phyloP scores from a whole-genome alignment of 2,797 vertebrate genomes.

The Mycteria americana region DNA sequence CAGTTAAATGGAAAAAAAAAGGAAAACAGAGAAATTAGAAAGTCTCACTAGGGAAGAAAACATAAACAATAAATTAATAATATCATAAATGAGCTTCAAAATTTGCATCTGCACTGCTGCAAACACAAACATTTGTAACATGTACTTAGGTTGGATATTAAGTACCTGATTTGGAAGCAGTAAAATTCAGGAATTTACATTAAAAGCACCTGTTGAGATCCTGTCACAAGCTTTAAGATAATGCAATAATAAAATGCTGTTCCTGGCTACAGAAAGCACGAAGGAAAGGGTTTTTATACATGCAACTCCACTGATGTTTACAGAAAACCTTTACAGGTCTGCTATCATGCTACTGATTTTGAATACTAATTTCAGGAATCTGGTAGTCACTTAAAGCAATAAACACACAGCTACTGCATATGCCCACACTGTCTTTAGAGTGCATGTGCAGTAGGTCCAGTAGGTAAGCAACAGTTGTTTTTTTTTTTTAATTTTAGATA shows the following conservation, averaged over 20 bases:
- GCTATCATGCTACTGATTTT: not conserved
- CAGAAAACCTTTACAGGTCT: not conserved
- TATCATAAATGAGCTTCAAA: not conserved
- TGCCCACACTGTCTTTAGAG: not conserved
- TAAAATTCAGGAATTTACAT: not conserved
- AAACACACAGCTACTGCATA: not conserved
- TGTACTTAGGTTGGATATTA: not conserved
- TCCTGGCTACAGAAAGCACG: not conserved
- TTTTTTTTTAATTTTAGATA: not conserved
- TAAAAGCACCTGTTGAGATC: not conserved
- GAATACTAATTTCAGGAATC: not conserved
- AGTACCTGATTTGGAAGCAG: not conserved
- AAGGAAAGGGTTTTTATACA: not conserved
- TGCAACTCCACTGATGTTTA: not conserved
- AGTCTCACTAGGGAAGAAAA: not conserved
- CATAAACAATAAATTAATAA: not conserved
- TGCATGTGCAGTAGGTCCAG: not conserved
- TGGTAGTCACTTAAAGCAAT: not conserved
- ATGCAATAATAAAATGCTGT: not conserved
- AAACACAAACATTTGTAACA: not conserved
- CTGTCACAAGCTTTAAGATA: not conserved
- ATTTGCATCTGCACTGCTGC: not conserved
- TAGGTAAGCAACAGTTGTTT: not conserved
- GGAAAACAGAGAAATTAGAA: not conserved
- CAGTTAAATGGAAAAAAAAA: not conserved